Evolutionary conservation across 2,888 invertebrate species (phyloP).

Genomic region (Tanypteryx hageni): DNA sequence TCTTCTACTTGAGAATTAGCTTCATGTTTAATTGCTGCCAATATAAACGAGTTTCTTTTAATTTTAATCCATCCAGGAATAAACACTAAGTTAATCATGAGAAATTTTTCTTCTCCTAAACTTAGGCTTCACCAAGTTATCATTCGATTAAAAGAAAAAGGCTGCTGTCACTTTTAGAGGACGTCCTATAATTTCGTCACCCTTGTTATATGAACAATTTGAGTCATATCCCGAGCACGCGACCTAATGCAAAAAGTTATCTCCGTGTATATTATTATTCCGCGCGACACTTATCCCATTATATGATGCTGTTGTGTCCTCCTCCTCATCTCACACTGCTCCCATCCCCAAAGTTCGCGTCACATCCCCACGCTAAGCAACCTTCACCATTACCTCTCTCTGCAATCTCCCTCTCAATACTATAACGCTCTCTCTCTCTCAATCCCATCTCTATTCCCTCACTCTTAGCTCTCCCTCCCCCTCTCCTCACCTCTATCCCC

Average conservation of each 20-base stretch:
- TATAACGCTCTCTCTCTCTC: not conserved
- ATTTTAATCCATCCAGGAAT: too few relatives aligned
- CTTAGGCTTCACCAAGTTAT: too few relatives aligned
- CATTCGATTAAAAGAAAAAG: not conserved
- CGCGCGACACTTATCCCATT: conserved; percentile 28
- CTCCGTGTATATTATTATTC: conserved; percentile 5
- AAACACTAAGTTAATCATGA: too few relatives aligned
- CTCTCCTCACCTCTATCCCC: not conserved
- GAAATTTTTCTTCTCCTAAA: not conserved
- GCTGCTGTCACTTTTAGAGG: not conserved
- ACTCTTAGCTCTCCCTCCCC: too few relatives aligned
- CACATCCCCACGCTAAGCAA: not conserved
- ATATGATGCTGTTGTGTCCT: not conserved
- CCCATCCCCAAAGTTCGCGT: not conserved
- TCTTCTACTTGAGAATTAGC: too few relatives aligned
- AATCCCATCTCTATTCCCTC: too few relatives aligned
- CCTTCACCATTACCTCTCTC: not conserved
- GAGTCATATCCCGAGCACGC: not conserved
- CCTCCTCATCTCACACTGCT: not conserved
- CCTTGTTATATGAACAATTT: conserved; percentile 10
- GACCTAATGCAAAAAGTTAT: conserved; percentile 25
- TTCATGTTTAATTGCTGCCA: too few relatives aligned
- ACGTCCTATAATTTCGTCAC: not conserved
- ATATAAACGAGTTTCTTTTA: too few relatives aligned
- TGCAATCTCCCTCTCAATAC: conserved; percentile 7